phyloP scores from a whole-genome alignment of 2,888 invertebrate species.

The Rosalia funebris region DNA sequence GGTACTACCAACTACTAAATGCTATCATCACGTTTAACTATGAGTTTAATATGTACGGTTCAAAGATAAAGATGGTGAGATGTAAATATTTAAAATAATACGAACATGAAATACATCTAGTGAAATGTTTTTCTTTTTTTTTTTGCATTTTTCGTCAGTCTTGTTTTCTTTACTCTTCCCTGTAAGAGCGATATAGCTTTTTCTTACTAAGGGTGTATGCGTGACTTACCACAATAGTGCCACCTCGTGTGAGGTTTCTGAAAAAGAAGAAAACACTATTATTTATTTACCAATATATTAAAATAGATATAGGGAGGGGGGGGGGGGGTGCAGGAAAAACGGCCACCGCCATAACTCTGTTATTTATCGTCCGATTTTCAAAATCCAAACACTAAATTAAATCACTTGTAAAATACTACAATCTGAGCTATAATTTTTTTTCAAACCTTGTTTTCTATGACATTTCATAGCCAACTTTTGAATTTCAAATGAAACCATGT shows the following conservation, averaged over 20 bases:
- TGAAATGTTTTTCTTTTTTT: slow-evolving; percentile 28
- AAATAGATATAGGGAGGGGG: too few species aligned
- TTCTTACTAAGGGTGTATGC: slow-evolving; percentile 91
- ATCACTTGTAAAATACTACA: too few species aligned
- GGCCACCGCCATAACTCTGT: too few species aligned
- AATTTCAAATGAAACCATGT: too few species aligned
- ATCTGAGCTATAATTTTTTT: too few species aligned
- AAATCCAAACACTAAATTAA: too few species aligned
- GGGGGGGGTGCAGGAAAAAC: too few species aligned
- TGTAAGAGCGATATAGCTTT: slow-evolving; percentile 84
- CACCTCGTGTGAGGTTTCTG: slow-evolving; percentile 83
- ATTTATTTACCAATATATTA: too few species aligned
- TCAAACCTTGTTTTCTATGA: too few species aligned
- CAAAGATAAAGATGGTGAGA: slow-evolving; percentile 26
- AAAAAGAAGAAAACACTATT: slow-evolving; percentile 54
- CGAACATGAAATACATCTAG: slow-evolving; percentile 30
- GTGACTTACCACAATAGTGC: slow-evolving; percentile 88
- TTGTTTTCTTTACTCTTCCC: slow-evolving; percentile 49
- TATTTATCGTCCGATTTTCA: too few species aligned
- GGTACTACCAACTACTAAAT: slow-evolving; percentile 8
- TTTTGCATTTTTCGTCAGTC: slow-evolving; percentile 42
- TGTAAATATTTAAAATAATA: slow-evolving; percentile 24
- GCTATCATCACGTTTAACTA: slow-evolving; percentile 22
- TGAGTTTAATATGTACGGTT: slow-evolving; percentile 28
- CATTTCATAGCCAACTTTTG: too few species aligned